phyloP scores from a whole-genome alignment of 2,888 invertebrate species.

The Oligia latruncula region DNA sequence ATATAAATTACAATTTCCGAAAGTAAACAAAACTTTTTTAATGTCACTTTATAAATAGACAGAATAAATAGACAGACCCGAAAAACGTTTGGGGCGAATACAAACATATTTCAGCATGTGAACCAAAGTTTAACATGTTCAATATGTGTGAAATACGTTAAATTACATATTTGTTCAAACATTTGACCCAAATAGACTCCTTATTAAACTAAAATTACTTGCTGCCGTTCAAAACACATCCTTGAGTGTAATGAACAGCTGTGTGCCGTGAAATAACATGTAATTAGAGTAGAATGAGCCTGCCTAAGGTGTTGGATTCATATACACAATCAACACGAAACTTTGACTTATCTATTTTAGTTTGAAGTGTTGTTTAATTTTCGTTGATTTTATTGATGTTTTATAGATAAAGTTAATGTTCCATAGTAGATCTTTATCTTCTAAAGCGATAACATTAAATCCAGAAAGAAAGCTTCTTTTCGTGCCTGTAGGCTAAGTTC shows the following conservation, averaged over 20 bases:
- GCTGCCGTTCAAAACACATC: conserved; percentile 40
- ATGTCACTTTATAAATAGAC: conserved; percentile 26
- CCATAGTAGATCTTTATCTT: neutral
- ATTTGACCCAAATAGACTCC: conserved; percentile 47
- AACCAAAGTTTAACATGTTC: conserved; percentile 42
- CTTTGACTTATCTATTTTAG: conserved; percentile 26
- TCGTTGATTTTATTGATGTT: conserved; percentile 7
- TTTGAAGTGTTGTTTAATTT: conserved; percentile 26
- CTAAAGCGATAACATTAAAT: conserved; percentile 2
- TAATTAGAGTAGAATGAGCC: conserved; percentile 43
- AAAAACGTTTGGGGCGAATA: conserved; percentile 53
- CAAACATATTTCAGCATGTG: conserved; percentile 59
- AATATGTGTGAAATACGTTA: conserved; percentile 50
- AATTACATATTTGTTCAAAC: conserved; percentile 55
- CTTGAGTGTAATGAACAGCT: conserved; percentile 54
- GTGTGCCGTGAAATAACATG: conserved; percentile 45
- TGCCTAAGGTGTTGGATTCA: conserved; percentile 37
- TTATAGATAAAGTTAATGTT: conserved; percentile 10
- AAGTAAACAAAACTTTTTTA: neutral
- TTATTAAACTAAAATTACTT: conserved; percentile 50
- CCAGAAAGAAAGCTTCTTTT: neutral
- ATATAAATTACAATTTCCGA: conserved; percentile 4
- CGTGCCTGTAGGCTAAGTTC: neutral
- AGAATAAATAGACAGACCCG: conserved; percentile 27
- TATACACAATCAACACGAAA: conserved; percentile 48